phyloP scores from a whole-genome alignment of 2,888 invertebrate species.

The Ramazzottius varieornatus region DNA sequence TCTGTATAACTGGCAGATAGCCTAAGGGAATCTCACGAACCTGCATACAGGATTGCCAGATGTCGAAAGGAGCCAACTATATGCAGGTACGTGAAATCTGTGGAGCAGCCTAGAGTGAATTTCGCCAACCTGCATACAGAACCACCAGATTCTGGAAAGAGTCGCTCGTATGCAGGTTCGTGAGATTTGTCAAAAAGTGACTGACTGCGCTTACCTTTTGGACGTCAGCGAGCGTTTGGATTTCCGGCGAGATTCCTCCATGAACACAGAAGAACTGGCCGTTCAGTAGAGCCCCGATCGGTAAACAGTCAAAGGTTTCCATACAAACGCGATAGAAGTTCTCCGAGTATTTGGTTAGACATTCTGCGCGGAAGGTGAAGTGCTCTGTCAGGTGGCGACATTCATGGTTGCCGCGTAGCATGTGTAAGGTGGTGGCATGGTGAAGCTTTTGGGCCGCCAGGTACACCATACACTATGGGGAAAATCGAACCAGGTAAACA shows the following conservation, averaged over 20 bases:
- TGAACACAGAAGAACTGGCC: slow-evolving; percentile 99
- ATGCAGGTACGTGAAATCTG: too few species aligned
- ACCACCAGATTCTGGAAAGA: too few species aligned
- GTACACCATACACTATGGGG: slow-evolving; percentile 78
- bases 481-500: slow-evolving; percentile 2
- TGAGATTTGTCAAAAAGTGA: too few species aligned
- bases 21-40: too few species aligned
- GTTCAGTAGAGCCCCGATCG: slow-evolving; percentile 96
- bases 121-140: too few species aligned
- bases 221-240: slow-evolving; percentile 96
- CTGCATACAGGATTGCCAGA: too few species aligned
- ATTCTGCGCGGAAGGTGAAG: slow-evolving; percentile 99
- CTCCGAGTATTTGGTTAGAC: slow-evolving; percentile 99
- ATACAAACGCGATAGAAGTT: slow-evolving; percentile 98
- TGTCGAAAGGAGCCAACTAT: too few species aligned
- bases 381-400: slow-evolving; percentile 99
- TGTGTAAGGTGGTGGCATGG: slow-evolving; percentile 85
- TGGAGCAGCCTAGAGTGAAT: too few species aligned
- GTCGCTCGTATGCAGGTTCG: too few species aligned
- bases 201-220: too few species aligned
- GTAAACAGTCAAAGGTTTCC: slow-evolving; percentile 99
- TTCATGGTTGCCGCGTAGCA: slow-evolving; percentile 97
- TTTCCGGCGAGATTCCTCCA: slow-evolving; percentile 95
- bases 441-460: slow-evolving; percentile 97
- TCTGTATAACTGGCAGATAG: too few species aligned